These are phyloP conservation scores for Portunus trituberculatus DNA, from an alignment of 1,140 invertebrate genomes.

Conservation along the genomic window DNA sequence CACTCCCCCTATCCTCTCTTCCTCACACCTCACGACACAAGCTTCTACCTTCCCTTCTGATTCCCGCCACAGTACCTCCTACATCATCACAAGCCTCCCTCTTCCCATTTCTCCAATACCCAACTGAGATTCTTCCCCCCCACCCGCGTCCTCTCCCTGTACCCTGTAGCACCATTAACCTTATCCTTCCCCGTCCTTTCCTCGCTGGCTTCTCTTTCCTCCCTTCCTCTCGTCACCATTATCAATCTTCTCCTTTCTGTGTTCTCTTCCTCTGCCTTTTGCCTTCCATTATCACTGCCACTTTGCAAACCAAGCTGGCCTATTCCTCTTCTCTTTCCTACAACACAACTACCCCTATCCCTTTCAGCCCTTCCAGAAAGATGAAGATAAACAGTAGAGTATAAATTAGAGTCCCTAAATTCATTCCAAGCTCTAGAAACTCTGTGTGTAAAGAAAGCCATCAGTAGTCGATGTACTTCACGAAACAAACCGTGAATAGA, in stretches of 20 bases:
- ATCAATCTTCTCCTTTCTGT: no score
- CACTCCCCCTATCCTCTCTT: no score
- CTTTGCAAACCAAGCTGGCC: background rate
- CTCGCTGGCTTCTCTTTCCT: background rate
- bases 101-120: background rate
- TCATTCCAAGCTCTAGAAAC: background rate
- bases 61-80: background rate
- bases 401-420: background rate
- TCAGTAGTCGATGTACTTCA: slow-evolving; percentile 8
- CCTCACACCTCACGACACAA: no score
- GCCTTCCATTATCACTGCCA: no score
- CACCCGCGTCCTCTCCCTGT: no score
- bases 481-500: background rate
- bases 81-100: background rate
- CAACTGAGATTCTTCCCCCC: no score
- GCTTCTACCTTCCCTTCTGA: no score
- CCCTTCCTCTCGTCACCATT: background rate
- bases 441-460: background rate
- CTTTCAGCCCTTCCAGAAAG: background rate
- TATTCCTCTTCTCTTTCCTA: background rate
- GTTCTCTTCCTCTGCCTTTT: no score
- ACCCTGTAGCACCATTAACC: background rate
- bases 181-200: background rate
- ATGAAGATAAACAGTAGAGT: background rate
- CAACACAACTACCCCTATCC: background rate